Conservation (phyloP, 64 coral and sea anemone species). For the Dendrophyllia cribrosa region DNA sequence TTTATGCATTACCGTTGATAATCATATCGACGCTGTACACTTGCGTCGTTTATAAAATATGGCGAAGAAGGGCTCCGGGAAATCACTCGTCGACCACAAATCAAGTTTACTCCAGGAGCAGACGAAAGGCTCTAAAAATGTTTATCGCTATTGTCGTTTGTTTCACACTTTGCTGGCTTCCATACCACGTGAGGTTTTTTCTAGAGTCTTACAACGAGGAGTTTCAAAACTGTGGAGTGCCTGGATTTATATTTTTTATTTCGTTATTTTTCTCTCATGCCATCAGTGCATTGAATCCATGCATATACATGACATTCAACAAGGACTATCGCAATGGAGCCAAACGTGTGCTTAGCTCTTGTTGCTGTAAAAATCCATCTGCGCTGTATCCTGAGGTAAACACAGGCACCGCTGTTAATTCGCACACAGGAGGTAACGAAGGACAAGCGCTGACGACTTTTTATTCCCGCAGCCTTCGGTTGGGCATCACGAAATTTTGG, state of each 20-base stretch:
- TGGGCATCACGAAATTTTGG: background rate
- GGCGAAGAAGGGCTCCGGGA: slow-evolving; percentile 61
- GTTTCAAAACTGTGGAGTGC: background rate
- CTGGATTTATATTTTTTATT: slow-evolving; percentile 17
- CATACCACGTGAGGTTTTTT: slow-evolving; percentile 52
- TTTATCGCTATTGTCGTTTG: slow-evolving; percentile 37
- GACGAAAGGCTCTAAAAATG: slow-evolving; percentile 52
- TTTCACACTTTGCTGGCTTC: slow-evolving; percentile 67
- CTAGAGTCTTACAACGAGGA: background rate
- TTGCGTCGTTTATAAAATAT: slow-evolving; percentile 39
- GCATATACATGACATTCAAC: slow-evolving; percentile 63
- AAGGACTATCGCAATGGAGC: slow-evolving; percentile 47
- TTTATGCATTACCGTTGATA: slow-evolving; percentile 53
- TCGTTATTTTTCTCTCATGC: slow-evolving; percentile 24
- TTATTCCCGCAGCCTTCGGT: background rate
- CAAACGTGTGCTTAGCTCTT: background rate
- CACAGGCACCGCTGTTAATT: background rate
- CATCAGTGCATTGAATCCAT: slow-evolving; percentile 68
- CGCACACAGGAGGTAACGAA: background rate
- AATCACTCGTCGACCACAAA: slow-evolving; percentile 14
- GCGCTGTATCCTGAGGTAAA: background rate
- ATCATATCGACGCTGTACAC: slow-evolving; percentile 67
- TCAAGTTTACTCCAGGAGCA: slow-evolving; percentile 20
- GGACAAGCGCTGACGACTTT: background rate
- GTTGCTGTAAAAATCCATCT: background rate